These are phyloP conservation scores for Dysidea cf. avara DNA, from an alignment of 37 sponge, comb jelly and placozoan species.

Conservation along the genomic window DNA sequence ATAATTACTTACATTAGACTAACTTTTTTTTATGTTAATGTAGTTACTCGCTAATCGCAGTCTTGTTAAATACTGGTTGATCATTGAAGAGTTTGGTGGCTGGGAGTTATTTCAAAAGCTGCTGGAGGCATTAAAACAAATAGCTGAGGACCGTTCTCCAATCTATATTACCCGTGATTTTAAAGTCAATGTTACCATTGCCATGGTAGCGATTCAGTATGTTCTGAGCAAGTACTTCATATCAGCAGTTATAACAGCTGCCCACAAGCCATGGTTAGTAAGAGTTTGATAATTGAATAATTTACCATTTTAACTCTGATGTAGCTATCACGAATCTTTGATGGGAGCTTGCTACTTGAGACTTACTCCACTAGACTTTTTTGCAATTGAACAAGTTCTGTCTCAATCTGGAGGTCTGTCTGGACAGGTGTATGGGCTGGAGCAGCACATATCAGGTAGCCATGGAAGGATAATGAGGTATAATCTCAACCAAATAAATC, in stretches of 20 bases:
- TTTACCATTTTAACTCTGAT: not conserved
- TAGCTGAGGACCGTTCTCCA: conserved; percentile 42
- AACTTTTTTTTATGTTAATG: not conserved
- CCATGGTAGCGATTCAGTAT: conserved; percentile 65
- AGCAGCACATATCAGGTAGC: conserved; percentile 39
- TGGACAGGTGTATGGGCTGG: conserved; percentile 58
- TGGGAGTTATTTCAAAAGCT: conserved; percentile 65
- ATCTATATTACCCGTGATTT: not conserved
- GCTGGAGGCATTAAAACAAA: conserved; percentile 20
- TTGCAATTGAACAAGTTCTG: conserved; percentile 29
- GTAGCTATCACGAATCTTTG: conserved; percentile 11
- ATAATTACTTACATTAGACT: not conserved
- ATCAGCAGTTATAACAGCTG: conserved; percentile 47
- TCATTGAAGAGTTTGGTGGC: conserved; percentile 62
- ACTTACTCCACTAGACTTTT: conserved; percentile 33
- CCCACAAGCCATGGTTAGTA: conserved; percentile 23
- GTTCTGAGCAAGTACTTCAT: conserved; percentile 23
- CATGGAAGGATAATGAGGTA: conserved; percentile 66
- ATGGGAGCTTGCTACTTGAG: conserved; percentile 10
- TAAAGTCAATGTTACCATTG: conserved; percentile 28
- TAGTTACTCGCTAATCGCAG: conserved; percentile 50
- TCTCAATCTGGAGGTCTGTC: conserved; percentile 2
- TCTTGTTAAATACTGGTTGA: conserved; percentile 56
- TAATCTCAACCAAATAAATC: conserved; percentile 55
- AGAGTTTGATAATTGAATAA: not conserved